Evolutionary conservation across 2,113 vertebrate genomes (phyloP), one percentile per base, ranked within the genome.

Genomic region (Chaetodon auriga): DNA sequence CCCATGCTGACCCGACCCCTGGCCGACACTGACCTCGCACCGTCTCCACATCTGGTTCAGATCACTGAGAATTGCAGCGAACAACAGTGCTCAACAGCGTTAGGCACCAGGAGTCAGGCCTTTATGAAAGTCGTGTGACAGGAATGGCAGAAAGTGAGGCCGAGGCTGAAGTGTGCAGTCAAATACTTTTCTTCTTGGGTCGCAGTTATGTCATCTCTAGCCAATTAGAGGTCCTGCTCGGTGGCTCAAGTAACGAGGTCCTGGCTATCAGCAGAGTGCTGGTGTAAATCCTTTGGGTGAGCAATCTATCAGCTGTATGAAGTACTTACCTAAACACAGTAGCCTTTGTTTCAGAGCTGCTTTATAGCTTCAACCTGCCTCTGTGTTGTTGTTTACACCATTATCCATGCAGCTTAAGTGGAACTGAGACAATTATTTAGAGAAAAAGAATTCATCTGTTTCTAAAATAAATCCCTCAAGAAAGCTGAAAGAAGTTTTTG

Each of bases 1-100:
- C 82, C 23, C 51, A 19, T 62, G 61, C 36, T 91, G 87, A 92
- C 84, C 85, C 19, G 78, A 86, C 51, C 85, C 35, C 46, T 66
- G 64, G 58, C 11, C 48, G 46, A 79, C 71, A 63, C 78, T 76
- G 81, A 91, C 86, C 63, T 46, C 7, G 12, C 72, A 55, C 54
- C 57, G 35, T 81, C 80, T 76, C 53, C 70, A 75, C 92, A 93
- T 93, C 86, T 94, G 92, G 66, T 92, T 91, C 63, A 79, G 61
- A 91, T 89, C 81, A 75, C 35, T 30, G 73, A 68, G 68, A 84
- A 80, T 80, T 87, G 69, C 78, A 64, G 65, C 80, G 74, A 88
- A 90, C 77, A 80, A 80, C 80, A 65, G 75, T 18, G 61, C 54
- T 83, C 45, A 84, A 43, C 66, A 87, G 53, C 4, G 7, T 54